phyloP scores from a whole-genome alignment of 2,797 vertebrate species.

The Miichthys miiuy region DNA sequence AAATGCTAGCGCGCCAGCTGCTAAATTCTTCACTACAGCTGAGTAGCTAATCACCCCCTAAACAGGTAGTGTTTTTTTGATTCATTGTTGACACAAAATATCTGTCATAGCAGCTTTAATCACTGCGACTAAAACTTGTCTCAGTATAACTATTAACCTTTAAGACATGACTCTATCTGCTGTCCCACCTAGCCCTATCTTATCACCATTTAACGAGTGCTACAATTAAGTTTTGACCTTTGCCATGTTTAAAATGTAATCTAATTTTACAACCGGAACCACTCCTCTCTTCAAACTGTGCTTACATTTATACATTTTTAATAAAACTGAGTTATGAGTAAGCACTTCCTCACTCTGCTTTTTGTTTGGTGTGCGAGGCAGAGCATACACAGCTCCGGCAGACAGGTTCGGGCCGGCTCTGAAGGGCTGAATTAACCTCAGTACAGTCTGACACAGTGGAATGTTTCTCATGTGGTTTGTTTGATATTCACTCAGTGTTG shows the following conservation, averaged over 20 bases:
- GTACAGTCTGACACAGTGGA: neutral
- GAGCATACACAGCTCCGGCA: neutral
- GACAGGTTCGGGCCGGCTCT: constrained; percentile 3
- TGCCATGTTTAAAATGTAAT: neutral
- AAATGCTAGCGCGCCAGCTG: too few relatives aligned
- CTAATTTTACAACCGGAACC: neutral
- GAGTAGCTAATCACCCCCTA: too few relatives aligned
- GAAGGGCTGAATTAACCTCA: neutral
- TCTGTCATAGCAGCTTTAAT: too few relatives aligned
- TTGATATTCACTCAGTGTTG: constrained; percentile 29
- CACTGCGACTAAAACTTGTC: too few relatives aligned
- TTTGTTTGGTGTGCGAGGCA: neutral
- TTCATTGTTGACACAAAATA: too few relatives aligned
- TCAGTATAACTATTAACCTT: neutral
- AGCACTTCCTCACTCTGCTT: neutral
- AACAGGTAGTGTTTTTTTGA: too few relatives aligned
- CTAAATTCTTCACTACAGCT: too few relatives aligned
- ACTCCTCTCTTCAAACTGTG: neutral
- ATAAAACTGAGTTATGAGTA: neutral
- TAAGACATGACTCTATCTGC: neutral
- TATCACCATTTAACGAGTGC: neutral
- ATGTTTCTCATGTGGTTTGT: constrained; percentile 47
- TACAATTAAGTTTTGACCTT: neutral
- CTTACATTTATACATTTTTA: neutral
- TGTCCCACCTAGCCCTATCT: neutral